Conservation (phyloP, 2,113 vertebrate species). For the Puma concolor region DNA sequence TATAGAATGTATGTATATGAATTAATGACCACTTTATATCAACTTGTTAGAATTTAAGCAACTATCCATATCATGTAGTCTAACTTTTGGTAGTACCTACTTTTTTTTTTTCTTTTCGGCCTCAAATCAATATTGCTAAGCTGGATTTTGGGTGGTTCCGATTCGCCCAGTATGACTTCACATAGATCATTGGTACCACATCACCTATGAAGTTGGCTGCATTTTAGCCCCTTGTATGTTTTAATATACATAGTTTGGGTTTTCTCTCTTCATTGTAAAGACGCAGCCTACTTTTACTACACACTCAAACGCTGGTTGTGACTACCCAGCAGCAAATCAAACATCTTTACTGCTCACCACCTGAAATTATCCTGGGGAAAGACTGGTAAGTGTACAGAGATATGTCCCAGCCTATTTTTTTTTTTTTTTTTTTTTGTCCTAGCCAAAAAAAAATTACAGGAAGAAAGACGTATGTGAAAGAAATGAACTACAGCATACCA, state of each 20-base stretch:
- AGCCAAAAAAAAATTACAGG: not conserved
- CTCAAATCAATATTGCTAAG: not conserved
- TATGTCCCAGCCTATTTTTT: not conserved
- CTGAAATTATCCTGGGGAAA: not conserved
- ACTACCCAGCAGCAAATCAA: not conserved
- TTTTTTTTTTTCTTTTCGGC: not conserved
- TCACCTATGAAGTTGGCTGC: not conserved
- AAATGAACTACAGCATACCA: not conserved
- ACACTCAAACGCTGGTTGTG: not conserved
- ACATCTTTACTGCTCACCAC: not conserved
- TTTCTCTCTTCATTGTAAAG: not conserved
- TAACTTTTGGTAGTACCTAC: not conserved
- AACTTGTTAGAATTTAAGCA: not conserved
- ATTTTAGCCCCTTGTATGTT: not conserved
- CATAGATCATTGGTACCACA: not conserved
- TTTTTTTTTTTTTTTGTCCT: no score
- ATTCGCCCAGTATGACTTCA: not conserved
- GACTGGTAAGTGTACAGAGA: not conserved
- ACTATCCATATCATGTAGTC: not conserved
- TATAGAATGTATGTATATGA: not conserved
- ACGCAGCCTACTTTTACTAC: not conserved
- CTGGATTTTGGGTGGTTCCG: not conserved
- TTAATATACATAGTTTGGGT: not conserved
- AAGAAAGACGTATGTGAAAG: not conserved
- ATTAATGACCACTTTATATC: not conserved